A percentile compares a stretch with the other conserved stretches of the same genome.
These are phyloP conservation scores for Naja naja DNA, from an alignment of 2,113 vertebrate species.

Conservation along the genomic window DNA sequence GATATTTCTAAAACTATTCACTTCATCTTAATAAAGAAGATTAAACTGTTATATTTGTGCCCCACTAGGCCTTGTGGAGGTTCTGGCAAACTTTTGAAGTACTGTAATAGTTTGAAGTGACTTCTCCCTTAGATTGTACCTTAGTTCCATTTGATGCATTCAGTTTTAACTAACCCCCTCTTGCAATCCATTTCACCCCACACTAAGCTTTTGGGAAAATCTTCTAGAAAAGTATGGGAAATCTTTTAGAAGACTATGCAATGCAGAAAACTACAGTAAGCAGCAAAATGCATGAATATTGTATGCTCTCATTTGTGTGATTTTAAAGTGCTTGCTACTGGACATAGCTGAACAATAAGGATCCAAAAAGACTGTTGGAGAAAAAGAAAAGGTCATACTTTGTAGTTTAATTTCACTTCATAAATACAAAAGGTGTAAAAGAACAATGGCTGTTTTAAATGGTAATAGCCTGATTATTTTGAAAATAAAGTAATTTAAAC, in stretches of 20 bases:
- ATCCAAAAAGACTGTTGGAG: neutral
- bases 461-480: neutral
- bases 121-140: neutral
- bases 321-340: neutral
- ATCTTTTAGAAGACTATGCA: neutral
- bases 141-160: neutral
- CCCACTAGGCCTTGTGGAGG: neutral
- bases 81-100: neutral
- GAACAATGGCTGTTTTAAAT: neutral
- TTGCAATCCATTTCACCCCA: neutral
- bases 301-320: neutral
- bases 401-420: slow-evolving; percentile 18
- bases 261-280: neutral
- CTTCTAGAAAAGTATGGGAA: neutral
- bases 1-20: neutral
- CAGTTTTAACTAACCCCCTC: neutral
- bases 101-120: neutral
- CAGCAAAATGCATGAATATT: neutral
- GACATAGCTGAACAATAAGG: neutral
- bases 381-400: slow-evolving; percentile 8
- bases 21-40: neutral
- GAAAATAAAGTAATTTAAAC: slow-evolving; percentile 21
- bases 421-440: neutral
- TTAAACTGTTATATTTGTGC: neutral
- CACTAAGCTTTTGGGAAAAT: neutral